Conservation (phyloP, 2,888 invertebrate species). For the Masnerella sp. region DNA sequence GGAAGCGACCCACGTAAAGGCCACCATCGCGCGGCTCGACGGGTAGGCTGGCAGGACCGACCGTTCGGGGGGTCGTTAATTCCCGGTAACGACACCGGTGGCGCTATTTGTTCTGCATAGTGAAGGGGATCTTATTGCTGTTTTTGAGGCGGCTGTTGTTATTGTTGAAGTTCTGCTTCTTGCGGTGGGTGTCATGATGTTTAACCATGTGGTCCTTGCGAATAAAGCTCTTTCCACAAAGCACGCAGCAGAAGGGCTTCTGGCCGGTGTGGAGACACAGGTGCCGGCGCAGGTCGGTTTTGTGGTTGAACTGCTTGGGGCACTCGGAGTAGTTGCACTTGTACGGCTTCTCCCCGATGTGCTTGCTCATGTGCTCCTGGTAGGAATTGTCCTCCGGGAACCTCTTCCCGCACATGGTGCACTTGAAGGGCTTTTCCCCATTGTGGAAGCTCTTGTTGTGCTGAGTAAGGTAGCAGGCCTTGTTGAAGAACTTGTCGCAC, state of each 20-base stretch:
- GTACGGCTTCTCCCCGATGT: slow-evolving; percentile 90
- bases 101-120: slow-evolving; percentile 7
- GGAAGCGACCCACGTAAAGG: too few species aligned
- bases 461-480: slow-evolving; percentile 92
- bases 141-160: slow-evolving; percentile 10
- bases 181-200: slow-evolving; percentile 88
- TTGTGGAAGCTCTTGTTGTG: slow-evolving; percentile 94
- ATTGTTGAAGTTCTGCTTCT: slow-evolving; percentile 78
- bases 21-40: too few species aligned
- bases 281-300: slow-evolving; percentile 91
- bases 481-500: slow-evolving; percentile 91
- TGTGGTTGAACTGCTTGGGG: slow-evolving; percentile 94
- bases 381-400: slow-evolving; percentile 86
- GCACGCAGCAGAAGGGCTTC: slow-evolving; percentile 89
- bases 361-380: slow-evolving; percentile 86
- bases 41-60: too few species aligned
- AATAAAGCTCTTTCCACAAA: slow-evolving; percentile 92
- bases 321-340: slow-evolving; percentile 91
- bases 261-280: slow-evolving; percentile 92
- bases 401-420: slow-evolving; percentile 90
- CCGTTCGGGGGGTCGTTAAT: too few species aligned
- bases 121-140: neutral
- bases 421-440: slow-evolving; percentile 91
- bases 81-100: too few species aligned
- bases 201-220: slow-evolving; percentile 95